Conservation (phyloP, 2,113 vertebrate species). For the Camelus bactrianus region DNA sequence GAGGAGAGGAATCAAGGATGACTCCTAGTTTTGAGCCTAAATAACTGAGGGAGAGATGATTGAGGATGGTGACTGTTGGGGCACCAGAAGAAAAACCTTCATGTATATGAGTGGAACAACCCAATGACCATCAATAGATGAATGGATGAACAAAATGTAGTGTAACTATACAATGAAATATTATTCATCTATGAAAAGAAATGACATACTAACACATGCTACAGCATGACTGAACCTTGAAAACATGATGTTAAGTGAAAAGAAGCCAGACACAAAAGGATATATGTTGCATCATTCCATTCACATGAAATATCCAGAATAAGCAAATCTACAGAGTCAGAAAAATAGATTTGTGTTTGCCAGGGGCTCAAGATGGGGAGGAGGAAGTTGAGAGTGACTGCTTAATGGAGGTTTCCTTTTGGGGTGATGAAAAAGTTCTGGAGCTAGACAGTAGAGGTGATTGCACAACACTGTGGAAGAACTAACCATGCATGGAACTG, state of each 20-base stretch:
- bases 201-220: not conserved
- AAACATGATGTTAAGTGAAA: not conserved
- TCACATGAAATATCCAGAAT: not conserved
- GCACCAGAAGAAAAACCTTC: not conserved
- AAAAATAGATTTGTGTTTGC: not conserved
- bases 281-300: not conserved
- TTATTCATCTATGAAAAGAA: not conserved
- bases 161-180: not conserved
- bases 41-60: not conserved
- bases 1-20: not conserved
- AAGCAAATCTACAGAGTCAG: not conserved
- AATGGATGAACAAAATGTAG: not conserved
- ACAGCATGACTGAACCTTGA: not conserved
- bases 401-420: not conserved
- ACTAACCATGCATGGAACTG: not conserved
- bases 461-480: not conserved
- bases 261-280: not conserved
- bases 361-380: not conserved
- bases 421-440: not conserved
- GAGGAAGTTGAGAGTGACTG: not conserved
- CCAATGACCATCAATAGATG: not conserved
- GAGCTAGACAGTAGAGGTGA: not conserved
- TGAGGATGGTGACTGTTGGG: not conserved
- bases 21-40: not conserved
- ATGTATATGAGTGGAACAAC: not conserved